Evolutionary conservation across 1,140 invertebrate species (phyloP), one percentile per base, ranked within the genome.

Genomic region (Drosophila nannoptera): DNA sequence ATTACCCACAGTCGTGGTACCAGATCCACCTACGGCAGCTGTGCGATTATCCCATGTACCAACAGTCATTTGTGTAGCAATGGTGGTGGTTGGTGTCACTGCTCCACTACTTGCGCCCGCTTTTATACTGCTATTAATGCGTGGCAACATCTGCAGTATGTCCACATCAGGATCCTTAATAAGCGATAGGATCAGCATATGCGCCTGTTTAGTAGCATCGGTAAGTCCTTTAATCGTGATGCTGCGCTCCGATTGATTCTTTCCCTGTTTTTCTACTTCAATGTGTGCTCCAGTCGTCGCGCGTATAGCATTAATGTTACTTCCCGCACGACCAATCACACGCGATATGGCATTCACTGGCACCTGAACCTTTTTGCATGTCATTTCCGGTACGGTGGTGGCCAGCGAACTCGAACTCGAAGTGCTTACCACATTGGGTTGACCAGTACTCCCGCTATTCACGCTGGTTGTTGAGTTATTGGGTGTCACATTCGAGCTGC

Each of bases 261-360:
- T 98, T 86, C 94, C 94, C 90, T 98, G 96, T 88, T 99, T 99
- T 89, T 99, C 98, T 2, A 99, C 96, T 90, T 99, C 98, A 84
- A 99, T 99, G 87, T 98, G 96, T 4, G 98, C 98, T 53, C 97
- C 97, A 11, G 97, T 98, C 22, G 96, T 95, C 66, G 95, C 95
- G 67, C 98, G 91, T 82, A 99, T 99, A 5, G 97, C 96, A 91
- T 99, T 99, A 74, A 99, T 99, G 90, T 99, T 98, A 90, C 95
- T 97, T 16, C 97, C 98, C 14, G 95, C 97, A 81, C 97, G 93
- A 2, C 98, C 98, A 88, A 99, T 99, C 0, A 99, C 97, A 66
- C 97, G 92, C 75, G 97, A 98, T 50, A 99, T 99, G 45, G 97
- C 97, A 90, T 96, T 95, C 12, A 97, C 93, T 49, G 97, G 97